Percentiles rank a stretch among this genome's conserved stretches.
Evolutionary conservation across 2,113 vertebrate species (phyloP).

Genomic region (Cepphus grylle): DNA sequence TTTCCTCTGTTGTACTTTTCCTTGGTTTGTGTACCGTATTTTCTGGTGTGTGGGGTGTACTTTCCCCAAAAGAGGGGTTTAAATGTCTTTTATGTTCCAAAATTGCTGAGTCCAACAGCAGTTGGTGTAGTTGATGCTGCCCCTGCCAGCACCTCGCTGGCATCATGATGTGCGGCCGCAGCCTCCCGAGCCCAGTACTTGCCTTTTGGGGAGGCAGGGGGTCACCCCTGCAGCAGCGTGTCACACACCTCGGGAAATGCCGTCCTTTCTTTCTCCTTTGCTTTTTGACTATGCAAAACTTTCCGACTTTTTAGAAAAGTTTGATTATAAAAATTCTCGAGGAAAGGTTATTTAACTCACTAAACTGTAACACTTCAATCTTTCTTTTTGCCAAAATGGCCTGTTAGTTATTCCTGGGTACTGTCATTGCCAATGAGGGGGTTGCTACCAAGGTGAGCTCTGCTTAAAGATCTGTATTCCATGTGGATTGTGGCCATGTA

Average conservation of each 20-base stretch:
- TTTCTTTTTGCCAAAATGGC: neutral
- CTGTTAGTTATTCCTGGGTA: neutral
- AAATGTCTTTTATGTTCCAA: neutral
- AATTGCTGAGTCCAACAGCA: neutral
- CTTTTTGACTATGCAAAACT: neutral
- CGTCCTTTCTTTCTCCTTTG: neutral
- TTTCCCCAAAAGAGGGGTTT: neutral
- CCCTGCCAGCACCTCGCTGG: neutral
- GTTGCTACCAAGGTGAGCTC: neutral
- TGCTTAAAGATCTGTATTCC: neutral
- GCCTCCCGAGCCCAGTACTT: neutral
- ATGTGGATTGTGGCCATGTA: neutral
- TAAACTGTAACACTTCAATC: neutral
- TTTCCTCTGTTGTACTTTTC: neutral
- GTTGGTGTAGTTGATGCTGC: neutral
- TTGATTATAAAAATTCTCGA: neutral
- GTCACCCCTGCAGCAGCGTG: neutral
- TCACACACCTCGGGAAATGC: accelerated
- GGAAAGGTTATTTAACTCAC: neutral
- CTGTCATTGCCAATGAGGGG: neutral
- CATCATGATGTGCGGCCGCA: neutral
- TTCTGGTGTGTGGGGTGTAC: neutral
- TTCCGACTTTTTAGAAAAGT: neutral
- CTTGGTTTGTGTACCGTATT: neutral
- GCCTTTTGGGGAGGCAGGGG: neutral